Evolutionary conservation across 2,797 vertebrate species (phyloP).

Genomic region (Sebastes aleutianus): DNA sequence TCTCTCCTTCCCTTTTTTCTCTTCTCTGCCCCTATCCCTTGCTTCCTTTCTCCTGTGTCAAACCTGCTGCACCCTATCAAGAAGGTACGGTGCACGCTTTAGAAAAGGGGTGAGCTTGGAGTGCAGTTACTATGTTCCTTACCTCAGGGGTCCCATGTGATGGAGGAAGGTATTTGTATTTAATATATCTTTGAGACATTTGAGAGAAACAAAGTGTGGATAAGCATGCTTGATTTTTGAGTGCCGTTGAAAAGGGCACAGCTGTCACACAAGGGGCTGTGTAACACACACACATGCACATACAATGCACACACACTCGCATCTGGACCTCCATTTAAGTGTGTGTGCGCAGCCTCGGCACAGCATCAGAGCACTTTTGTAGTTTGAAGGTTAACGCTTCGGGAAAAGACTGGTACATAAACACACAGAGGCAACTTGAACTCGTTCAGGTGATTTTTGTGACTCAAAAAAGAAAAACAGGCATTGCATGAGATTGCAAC

Average conservation of each 20-base stretch:
- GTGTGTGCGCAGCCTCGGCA: slow-evolving; percentile 9
- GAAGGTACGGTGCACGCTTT: not conserved
- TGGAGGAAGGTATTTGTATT: not conserved
- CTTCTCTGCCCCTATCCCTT: not conserved
- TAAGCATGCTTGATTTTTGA: slow-evolving; percentile 37
- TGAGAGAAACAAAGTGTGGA: slow-evolving; percentile 30
- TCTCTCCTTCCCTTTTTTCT: slow-evolving; percentile 3
- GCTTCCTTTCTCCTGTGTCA: not conserved
- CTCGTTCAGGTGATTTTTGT: slow-evolving; percentile 7
- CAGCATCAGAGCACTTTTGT: slow-evolving; percentile 23
- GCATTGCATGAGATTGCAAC: not conserved
- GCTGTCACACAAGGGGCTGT: slow-evolving; percentile 36
- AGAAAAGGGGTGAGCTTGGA: slow-evolving; percentile 6
- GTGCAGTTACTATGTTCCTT: not conserved
- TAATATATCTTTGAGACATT: slow-evolving; percentile 15
- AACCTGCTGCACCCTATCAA: not conserved
- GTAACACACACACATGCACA: not conserved
- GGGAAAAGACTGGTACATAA: slow-evolving; percentile 17
- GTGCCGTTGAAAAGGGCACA: slow-evolving; percentile 45
- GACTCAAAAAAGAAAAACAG: slow-evolving; percentile 7
- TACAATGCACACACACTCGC: slow-evolving; percentile 5
- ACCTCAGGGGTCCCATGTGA: not conserved
- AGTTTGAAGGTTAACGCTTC: slow-evolving; percentile 35
- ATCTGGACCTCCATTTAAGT: slow-evolving; percentile 26
- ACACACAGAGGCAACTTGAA: slow-evolving; percentile 31